Conservation (phyloP, 1,140 invertebrate genomes). For the Acromyrmex charruanus region DNA sequence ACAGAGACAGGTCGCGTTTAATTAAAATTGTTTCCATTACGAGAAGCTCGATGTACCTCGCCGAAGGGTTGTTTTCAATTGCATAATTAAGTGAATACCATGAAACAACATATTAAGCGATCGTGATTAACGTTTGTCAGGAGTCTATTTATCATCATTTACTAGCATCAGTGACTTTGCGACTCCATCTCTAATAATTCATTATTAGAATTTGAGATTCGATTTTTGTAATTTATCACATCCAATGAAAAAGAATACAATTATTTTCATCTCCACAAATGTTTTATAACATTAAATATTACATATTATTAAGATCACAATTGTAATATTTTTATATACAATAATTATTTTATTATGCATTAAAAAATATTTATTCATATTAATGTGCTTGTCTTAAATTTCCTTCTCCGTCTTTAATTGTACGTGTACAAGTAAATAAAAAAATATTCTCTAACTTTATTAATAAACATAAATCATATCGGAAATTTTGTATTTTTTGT, state of each 20-base stretch:
- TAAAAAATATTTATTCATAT: neutral
- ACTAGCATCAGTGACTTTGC: neutral
- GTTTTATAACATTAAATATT: neutral
- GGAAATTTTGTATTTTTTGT: neutral
- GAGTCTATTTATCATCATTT: slow-evolving; percentile 26
- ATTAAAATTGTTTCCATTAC: slow-evolving; percentile 62
- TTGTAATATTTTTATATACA: neutral
- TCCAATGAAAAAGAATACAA: neutral
- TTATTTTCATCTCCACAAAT: neutral
- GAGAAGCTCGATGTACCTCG: slow-evolving; percentile 18
- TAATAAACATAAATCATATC: neutral
- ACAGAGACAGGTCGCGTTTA: slow-evolving; percentile 30
- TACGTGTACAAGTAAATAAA: neutral
- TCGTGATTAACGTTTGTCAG: slow-evolving; percentile 22
- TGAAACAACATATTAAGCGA: slow-evolving; percentile 37
- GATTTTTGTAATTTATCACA: neutral
- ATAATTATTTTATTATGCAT: neutral
- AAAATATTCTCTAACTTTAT: neutral
- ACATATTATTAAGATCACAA: neutral
- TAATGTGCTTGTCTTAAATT: neutral
- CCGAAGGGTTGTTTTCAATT: slow-evolving; percentile 43
- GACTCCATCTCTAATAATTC: slow-evolving; percentile 6
- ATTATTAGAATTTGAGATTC: neutral
- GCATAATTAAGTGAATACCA: slow-evolving; percentile 25
- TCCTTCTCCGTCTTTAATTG: neutral